Evolutionary conservation across 2,113 vertebrate genomes (phyloP).

Genomic region (Xerus inauris): DNA sequence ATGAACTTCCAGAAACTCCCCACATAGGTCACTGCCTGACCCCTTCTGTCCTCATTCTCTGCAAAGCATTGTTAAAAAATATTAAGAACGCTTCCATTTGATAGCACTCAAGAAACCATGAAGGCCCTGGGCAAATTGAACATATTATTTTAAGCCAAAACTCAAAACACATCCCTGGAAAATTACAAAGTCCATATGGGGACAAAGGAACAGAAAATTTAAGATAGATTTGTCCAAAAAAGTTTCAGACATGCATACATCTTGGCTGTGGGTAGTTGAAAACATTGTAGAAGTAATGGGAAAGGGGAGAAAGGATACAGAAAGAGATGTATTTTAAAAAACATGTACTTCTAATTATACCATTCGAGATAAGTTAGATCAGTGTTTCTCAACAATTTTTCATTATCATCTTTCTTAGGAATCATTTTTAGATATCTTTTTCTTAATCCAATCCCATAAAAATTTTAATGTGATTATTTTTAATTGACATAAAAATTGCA

Average conservation of each 20-base stretch:
- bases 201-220: constrained; percentile 40
- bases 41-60: background rate
- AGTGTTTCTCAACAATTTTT: background rate
- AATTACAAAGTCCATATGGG: background rate
- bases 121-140: background rate
- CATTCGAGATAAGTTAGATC: background rate
- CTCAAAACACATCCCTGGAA: constrained; percentile 8
- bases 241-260: background rate
- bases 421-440: background rate
- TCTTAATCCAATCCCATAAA: background rate
- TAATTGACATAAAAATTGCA: background rate
- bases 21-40: background rate
- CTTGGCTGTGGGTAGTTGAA: background rate
- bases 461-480: background rate
- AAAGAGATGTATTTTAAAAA: background rate
- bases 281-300: background rate
- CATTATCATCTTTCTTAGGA: background rate
- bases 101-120: background rate
- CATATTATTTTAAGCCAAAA: background rate
- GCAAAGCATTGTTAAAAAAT: constrained; percentile 1
- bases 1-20: background rate
- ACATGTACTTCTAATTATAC: background rate
- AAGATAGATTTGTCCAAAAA: background rate
- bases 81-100: background rate
- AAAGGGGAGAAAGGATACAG: background rate